These are phyloP conservation scores for Drosophila multiciliata DNA, from an alignment of 2,888 invertebrate species.

Conservation along the genomic window DNA sequence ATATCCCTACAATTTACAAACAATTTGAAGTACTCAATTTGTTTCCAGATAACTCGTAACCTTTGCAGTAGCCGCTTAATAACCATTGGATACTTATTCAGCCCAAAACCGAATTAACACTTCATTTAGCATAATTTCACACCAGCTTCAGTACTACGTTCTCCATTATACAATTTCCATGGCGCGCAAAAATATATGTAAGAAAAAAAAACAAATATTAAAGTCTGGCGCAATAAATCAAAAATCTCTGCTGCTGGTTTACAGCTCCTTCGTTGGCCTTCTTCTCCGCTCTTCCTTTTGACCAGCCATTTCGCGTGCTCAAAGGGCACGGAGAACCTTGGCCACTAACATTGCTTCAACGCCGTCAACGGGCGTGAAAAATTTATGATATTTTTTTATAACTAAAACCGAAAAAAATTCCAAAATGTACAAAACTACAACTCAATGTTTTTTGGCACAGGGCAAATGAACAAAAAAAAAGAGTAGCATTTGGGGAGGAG, in stretches of 20 bases:
- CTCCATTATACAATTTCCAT: conserved; percentile 34
- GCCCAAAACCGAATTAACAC: conserved; percentile 63
- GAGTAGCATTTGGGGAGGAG: conserved; percentile 28
- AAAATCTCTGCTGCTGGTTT: conserved; percentile 59
- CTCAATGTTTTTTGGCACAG: conserved; percentile 47
- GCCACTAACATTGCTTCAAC: conserved; percentile 15
- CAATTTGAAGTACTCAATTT: background rate
- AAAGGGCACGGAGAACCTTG: conserved; percentile 61
- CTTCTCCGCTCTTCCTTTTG: conserved; percentile 14
- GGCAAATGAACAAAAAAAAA: conserved; percentile 16
- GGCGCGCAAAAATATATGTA: conserved; percentile 2
- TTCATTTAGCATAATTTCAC: conserved; percentile 74
- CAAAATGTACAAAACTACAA: conserved; percentile 19
- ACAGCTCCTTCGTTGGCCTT: conserved; percentile 48
- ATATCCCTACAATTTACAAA: background rate
- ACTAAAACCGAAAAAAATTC: conserved; percentile 18
- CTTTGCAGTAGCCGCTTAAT: background rate
- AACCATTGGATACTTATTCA: conserved; percentile 16
- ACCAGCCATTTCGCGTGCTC: conserved; percentile 66
- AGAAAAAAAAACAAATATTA: conserved; percentile 12
- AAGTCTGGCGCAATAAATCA: conserved; percentile 70
- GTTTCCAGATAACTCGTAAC: background rate
- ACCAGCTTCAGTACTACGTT: conserved; percentile 26
- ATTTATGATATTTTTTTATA: conserved; percentile 71
- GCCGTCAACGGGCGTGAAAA: conserved; percentile 65